Percentiles rank a stretch among this genome's conserved stretches.
phyloP scores from a whole-genome alignment of 2,113 vertebrate species.

The Scytalopus superciliaris region DNA sequence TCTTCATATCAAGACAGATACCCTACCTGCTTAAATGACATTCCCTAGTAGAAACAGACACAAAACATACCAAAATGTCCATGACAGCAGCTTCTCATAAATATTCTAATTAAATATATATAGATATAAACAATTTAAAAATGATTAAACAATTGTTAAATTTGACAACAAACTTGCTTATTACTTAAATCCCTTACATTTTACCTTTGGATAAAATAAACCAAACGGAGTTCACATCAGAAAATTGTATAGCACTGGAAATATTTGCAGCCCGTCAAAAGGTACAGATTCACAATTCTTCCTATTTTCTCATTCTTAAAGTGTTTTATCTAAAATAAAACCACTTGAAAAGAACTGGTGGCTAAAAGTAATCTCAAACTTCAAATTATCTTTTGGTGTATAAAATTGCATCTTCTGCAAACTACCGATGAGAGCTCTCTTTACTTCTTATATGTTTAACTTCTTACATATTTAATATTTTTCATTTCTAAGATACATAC shows the following conservation, averaged over 20 bases:
- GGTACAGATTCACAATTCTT: background rate
- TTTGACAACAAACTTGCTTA: background rate
- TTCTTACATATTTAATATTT: background rate
- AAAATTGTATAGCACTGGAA: background rate
- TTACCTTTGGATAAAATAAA: background rate
- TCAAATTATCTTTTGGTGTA: background rate
- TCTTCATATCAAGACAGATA: background rate
- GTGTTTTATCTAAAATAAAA: background rate
- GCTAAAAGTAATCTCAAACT: background rate
- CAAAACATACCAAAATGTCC: background rate
- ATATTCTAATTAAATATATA: background rate
- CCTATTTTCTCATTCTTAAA: background rate
- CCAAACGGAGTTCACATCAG: accelerated
- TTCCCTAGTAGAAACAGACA: background rate
- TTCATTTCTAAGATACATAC: background rate
- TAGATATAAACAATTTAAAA: background rate
- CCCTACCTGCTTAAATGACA: background rate
- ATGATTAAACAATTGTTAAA: background rate
- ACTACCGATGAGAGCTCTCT: background rate
- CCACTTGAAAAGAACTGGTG: background rate
- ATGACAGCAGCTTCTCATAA: background rate
- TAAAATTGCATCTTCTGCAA: background rate
- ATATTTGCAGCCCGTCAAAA: background rate
- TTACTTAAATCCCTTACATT: background rate
- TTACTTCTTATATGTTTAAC: background rate